Conservation (phyloP, 2,797 vertebrate species). For the Benthosema pterotum region DNA sequence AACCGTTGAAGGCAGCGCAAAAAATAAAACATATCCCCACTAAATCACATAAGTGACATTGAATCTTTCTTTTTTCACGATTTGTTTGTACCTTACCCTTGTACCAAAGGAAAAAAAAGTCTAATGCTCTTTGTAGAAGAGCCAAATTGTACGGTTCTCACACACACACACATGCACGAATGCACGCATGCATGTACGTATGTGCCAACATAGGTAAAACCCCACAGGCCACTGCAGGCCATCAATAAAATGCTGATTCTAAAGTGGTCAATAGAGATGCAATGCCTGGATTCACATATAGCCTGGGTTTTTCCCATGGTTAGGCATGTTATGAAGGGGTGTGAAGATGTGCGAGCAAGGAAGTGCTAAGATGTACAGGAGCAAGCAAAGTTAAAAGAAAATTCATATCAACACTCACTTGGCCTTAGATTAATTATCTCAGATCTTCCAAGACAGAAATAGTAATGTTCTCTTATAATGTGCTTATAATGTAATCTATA, state of each 20-base stretch:
- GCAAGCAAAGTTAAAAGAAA: conserved; percentile 1
- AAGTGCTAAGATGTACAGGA: background rate
- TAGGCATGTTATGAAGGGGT: conserved; percentile 20
- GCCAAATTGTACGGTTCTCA: conserved; percentile 47
- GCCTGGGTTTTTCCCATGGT: conserved; percentile 37
- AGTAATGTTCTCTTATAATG: too few species aligned
- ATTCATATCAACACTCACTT: background rate
- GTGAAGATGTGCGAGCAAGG: conserved; percentile 2
- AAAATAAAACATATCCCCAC: background rate
- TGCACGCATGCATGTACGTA: too few species aligned
- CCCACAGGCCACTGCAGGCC: background rate
- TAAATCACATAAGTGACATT: conserved; percentile 14
- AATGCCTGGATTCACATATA: conserved; percentile 23
- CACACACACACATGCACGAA: too few species aligned
- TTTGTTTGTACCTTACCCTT: background rate
- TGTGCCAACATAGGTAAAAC: conserved; percentile 14
- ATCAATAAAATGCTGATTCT: conserved; percentile 48
- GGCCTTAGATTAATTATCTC: background rate
- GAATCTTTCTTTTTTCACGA: conserved; percentile 6
- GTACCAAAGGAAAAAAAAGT: background rate
- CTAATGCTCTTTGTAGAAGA: background rate
- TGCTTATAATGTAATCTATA: too few species aligned
- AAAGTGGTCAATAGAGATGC: conserved; percentile 32
- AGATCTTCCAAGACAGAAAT: background rate
- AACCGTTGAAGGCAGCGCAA: too few species aligned